phyloP scores from a whole-genome alignment of 2,113 vertebrate genomes.

The Hylia prasina region DNA sequence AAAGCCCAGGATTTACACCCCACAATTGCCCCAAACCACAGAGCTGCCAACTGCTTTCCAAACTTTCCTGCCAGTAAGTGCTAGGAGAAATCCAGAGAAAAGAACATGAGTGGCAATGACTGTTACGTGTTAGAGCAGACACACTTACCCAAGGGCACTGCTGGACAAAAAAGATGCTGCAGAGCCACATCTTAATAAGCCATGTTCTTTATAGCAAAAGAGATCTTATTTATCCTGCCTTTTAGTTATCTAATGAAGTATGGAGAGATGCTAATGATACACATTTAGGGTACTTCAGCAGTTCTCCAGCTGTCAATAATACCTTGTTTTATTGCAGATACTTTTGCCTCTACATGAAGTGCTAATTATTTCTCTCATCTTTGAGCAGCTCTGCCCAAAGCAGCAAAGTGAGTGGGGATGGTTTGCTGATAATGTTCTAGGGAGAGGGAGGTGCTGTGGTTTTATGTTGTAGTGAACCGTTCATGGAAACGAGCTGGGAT shows the following conservation, averaged over 20 bases:
- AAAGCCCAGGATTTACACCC: background rate
- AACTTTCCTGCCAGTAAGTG: background rate
- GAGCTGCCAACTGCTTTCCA: background rate
- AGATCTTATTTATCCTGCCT: background rate
- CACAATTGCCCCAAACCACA: background rate
- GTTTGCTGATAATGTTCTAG: background rate
- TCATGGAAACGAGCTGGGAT: background rate
- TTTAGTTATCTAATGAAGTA: constrained; percentile 31
- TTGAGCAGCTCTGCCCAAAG: background rate
- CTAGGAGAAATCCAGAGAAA: background rate
- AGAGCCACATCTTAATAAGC: background rate
- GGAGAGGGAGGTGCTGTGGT: background rate
- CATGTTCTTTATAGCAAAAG: background rate
- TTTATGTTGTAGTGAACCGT: background rate
- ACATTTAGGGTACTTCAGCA: background rate
- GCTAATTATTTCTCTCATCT: background rate
- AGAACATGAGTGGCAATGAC: background rate
- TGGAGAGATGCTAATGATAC: constrained; percentile 8
- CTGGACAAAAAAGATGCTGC: background rate
- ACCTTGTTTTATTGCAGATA: background rate
- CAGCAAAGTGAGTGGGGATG: background rate
- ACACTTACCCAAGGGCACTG: background rate
- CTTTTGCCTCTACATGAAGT: constrained; percentile 14
- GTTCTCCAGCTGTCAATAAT: constrained; percentile 27
- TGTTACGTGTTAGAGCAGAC: background rate